Evolutionary conservation across 1,140 invertebrate genomes (phyloP).

Genomic region (Plectrocnemia conspersa): DNA sequence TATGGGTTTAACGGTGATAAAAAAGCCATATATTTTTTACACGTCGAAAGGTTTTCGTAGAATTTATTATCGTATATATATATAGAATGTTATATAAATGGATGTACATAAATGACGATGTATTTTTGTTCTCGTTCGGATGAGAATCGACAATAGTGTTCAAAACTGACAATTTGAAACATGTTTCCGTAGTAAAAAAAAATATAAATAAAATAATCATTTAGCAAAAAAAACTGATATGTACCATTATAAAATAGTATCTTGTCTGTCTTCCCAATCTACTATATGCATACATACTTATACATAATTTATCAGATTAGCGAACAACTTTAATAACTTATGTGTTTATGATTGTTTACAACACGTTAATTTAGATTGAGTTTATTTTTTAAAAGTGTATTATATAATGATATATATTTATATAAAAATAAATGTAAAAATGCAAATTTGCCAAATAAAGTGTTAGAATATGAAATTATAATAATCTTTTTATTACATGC

Average conservation of each 20-base stretch:
- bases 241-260: conserved; percentile 18
- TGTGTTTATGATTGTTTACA: too few species aligned
- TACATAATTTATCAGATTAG: too few species aligned
- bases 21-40: conserved; percentile 32
- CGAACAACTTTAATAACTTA: too few species aligned
- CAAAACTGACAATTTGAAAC: conserved; percentile 10
- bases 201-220: conserved; percentile 5
- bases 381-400: conserved; percentile 1
- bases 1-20: too few species aligned
- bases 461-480: conserved; percentile 29
- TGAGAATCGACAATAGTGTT: conserved; percentile 16
- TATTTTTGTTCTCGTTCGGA: not conserved
- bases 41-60: conserved; percentile 12
- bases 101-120: conserved; percentile 8
- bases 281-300: too few species aligned
- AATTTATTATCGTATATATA: conserved; percentile 1
- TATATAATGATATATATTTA: conserved; percentile 28
- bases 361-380: not conserved
- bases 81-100: not conserved
- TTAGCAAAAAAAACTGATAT: conserved; percentile 5
- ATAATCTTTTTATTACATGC: conserved; percentile 19
- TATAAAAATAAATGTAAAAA: conserved; percentile 32
- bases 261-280: conserved; percentile 21
- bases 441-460: conserved; percentile 35
- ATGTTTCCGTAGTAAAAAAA: conserved; percentile 7